Evolutionary conservation across 2,113 vertebrate species (phyloP), one percentile per base, ranked within the genome.

Genomic region (Halichoeres trimaculatus): DNA sequence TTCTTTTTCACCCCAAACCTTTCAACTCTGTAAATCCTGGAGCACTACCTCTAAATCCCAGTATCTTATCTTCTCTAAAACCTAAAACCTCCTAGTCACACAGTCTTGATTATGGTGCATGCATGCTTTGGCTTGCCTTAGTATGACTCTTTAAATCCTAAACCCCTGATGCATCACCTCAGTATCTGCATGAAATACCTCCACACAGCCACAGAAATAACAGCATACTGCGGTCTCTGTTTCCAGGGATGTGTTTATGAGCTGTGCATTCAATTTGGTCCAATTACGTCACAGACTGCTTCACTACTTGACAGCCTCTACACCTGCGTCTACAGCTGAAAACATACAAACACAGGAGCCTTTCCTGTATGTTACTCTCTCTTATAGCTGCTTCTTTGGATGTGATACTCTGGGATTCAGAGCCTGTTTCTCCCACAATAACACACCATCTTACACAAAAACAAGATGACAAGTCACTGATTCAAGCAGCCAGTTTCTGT

Each of bases 251-350:
- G 9, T 43, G 26, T 53, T 77, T 62, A 52, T 2, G 19, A 23
- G 35, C 11, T 70, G 58, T 60, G 66, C n/a, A 62, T 64, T 74
- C 1, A 58, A 38, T 34, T 52, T 34, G 50, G 38, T 54, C 14
- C 34, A 17, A 35, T 41, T 53, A 57, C 2, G 30, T 72, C 74
- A 57, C 43, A n/a, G 50, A 35, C 17, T 8, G 36, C 64, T 62
- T 48, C 75, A 51, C 56, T 8, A 7, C 45, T 63, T 17, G 51
- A 50, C 58, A 43, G 40, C 19, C 17, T 56, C 24, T 60, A 69
- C 72, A 80, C 55, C 73, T 80, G 80, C 40, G 4, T 58, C 17
- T 51, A 10, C 59, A 47, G 55, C 73, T 81, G 58, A 13, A 47
- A 51, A 59, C 38, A 72, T 12, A 41, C 6, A 16, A 70, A n/a